Evolutionary conservation across 2,113 vertebrate genomes (phyloP).

Genomic region (Irena cyanogastra): DNA sequence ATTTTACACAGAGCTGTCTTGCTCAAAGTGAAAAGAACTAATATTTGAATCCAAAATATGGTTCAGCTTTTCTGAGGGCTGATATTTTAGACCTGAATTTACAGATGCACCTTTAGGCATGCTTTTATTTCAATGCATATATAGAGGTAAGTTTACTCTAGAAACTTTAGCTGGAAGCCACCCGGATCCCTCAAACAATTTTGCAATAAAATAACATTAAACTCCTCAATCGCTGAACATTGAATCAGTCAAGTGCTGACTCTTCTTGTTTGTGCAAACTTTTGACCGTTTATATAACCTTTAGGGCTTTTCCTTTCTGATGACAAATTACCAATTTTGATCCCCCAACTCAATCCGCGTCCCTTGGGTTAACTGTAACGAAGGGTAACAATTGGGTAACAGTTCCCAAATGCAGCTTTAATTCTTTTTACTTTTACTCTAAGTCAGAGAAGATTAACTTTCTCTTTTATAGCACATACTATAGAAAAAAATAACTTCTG

Average conservation of each 20-base stretch:
- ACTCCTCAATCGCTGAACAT: neutral
- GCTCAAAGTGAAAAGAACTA: neutral
- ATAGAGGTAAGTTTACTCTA: neutral
- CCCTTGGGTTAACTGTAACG: constrained; percentile 25
- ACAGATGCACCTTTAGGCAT: neutral
- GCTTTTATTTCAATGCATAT: neutral
- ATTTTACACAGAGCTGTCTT: neutral
- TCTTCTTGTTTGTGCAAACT: constrained; percentile 12
- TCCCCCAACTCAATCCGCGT: neutral
- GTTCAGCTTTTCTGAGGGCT: neutral
- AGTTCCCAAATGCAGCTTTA: neutral
- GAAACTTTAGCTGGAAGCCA: neutral
- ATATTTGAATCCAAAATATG: neutral
- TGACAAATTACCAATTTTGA: constrained; percentile 10
- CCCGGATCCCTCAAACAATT: neutral
- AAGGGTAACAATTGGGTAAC: neutral
- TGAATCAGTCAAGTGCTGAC: neutral
- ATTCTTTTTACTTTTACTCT: neutral
- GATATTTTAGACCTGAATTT: neutral
- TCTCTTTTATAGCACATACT: neutral
- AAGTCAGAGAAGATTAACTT: neutral
- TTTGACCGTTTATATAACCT: constrained; percentile 50
- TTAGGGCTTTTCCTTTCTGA: neutral
- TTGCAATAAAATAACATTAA: constrained; percentile 41
- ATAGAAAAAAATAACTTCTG: neutral